Evolutionary conservation across 2,888 invertebrate genomes (phyloP), one percentile per base, ranked within the genome.

Genomic region (Parapristionchus giblindavisi): DNA sequence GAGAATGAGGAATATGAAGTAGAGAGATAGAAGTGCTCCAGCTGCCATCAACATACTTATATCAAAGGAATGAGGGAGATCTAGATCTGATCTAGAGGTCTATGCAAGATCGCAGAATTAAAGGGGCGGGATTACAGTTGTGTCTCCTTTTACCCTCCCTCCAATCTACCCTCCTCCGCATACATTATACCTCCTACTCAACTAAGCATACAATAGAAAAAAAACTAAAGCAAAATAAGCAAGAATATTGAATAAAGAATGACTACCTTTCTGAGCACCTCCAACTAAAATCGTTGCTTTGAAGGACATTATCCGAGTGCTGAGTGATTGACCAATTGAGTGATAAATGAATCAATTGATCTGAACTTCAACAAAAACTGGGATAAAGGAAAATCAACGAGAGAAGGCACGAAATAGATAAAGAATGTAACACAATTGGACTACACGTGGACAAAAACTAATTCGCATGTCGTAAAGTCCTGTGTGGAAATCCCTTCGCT

Each of bases 241-340:
- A 66, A 51, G 29, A 51, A 40, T 14, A 61, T 8, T 8, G 14
- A 17, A 36, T 4, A 14, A 3, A 43, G n/a, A 27, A 14, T 2
- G 5, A 71, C 63, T 24, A 94, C 95, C 95, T 92, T 96, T 96
- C 89, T 94, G 93, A 0, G 95, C 94, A 5, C 96, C 96, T 32
- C 96, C 96, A 81, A 96, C 93, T 80, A 96, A 90, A 88, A 96
- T 94, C 21, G 96, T 93, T 71, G 94, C 94, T 90, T 90, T 90
- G 84, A 84, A 84, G 80, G 83, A 77, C 85, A 85, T 84, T 76
- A 74, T 76, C 72, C n/a, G n/a, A n/a, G 56, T 66, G 29, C 29
- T 32, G 34, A 38, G 52, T 17, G 38, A 56, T 56, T n/a, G 14
- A 36, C 24, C 36, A 24, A 3, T 27, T 38, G n/a, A 29, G 58